Base-by-base conservation (phyloP, 2,888 invertebrate species). In the Coenonympha arcania region DNA sequence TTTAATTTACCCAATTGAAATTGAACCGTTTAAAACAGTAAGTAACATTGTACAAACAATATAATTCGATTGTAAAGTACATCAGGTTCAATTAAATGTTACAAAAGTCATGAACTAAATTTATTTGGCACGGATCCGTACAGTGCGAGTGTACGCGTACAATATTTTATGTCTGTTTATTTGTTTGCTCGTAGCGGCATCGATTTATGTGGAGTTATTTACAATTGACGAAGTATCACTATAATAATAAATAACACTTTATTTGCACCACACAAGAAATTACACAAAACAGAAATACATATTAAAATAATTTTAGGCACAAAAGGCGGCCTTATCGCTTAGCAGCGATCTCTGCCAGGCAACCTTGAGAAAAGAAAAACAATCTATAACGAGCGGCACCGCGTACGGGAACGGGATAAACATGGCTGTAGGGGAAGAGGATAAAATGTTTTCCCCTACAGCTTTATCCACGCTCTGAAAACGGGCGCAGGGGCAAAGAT, bases 51-150 rank as follows among this genome's bases (percentile, higher is more conserved):
- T 30, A 2, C 15, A 13, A n/a, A 30, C 37, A 37, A 22, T 37
- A 22, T 37, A 37, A 37, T 37, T 37, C 8, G 11, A 13, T 19
- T 11, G 30, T 42, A 19, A 30, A 30, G 11, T 13, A 30, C 13
- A 42, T 42, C 30, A 11, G n/a, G 26, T 19, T 19, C 18, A 42
- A 42, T 42, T 42, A 30, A 42, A 42, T 15, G 37, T 13, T 20
- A 42, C 30, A 31, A 30, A 20, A 52, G 40, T 37, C 45, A 37
- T 42, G 15, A 31, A 42, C 45, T 15, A 20, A 45, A 49, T 53
- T 53, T 19, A 44, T 49, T 49, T 53, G 53, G 50, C 53, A 50
- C 41, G 26, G 15, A 41, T 46, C 34, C 49, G 41, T 8, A 30
- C 28, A 2, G 26, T 26, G 44, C 39, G 45, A 40, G 45, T 36